phyloP scores from a whole-genome alignment of 2,113 vertebrate genomes.

The Microcebus lehilahytsara region DNA sequence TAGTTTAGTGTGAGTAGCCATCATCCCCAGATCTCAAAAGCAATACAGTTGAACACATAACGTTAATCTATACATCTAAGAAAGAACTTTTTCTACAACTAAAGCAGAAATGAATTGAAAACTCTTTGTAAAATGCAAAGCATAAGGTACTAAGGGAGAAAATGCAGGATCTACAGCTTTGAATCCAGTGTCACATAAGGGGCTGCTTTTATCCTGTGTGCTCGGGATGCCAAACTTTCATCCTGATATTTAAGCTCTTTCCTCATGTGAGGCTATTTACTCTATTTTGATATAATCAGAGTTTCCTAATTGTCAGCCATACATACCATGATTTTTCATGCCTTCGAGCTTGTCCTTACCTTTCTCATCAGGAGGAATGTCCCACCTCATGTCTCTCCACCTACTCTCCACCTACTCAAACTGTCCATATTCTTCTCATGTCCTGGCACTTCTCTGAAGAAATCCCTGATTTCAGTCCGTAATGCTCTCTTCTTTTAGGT shows the following conservation, averaged over 20 bases:
- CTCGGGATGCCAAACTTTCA: background rate
- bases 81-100: background rate
- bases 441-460: background rate
- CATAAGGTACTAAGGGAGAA: background rate
- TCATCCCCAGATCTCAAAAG: constrained; percentile 26
- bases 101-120: constrained; percentile 20
- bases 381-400: background rate
- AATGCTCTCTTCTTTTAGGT: background rate
- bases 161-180: background rate
- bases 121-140: background rate
- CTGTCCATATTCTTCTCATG: background rate
- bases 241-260: background rate
- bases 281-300: background rate
- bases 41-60: background rate
- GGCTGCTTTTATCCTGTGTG: background rate
- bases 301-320: background rate
- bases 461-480: background rate
- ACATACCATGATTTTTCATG: background rate
- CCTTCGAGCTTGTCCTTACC: background rate
- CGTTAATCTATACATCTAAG: constrained; percentile 23
- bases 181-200: background rate
- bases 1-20: background rate
- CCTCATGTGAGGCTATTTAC: background rate
- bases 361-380: background rate
- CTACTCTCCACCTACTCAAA: background rate